phyloP scores from a whole-genome alignment of 2,888 invertebrate genomes.

The Dioctria rufipes region DNA sequence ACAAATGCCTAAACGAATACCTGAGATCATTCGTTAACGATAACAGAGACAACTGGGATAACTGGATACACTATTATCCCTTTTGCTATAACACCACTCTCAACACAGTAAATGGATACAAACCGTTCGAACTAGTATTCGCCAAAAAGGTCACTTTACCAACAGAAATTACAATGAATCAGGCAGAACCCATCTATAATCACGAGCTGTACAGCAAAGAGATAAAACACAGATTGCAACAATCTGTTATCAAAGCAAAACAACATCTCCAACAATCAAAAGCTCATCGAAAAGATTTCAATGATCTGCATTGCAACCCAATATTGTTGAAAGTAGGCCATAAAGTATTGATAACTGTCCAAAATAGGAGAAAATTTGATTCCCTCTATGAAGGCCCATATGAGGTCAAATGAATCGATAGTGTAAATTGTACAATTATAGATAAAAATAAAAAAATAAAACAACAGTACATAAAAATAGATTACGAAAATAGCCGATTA shows the following conservation, averaged over 20 bases:
- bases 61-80: constrained; percentile 30
- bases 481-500: too few relatives aligned
- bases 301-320: too few relatives aligned
- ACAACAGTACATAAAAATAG: too few relatives aligned
- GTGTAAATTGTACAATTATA: too few relatives aligned
- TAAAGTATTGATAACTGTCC: too few relatives aligned
- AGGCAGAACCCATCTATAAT: constrained; percentile 52
- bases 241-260: constrained; percentile 34
- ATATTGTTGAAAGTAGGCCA: too few relatives aligned
- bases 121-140: constrained; percentile 48
- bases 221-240: constrained; percentile 51
- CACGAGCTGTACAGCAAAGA: constrained; percentile 47
- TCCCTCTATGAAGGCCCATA: too few relatives aligned
- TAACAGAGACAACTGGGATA: constrained; percentile 18
- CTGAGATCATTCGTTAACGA: not conserved
- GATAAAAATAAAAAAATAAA: too few relatives aligned
- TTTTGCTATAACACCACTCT: constrained; percentile 48
- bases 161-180: constrained; percentile 19
- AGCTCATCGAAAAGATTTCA: too few relatives aligned
- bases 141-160: constrained; percentile 24
- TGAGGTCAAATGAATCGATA: too few relatives aligned
- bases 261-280: too few relatives aligned
- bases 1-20: not conserved
- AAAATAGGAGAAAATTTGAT: too few relatives aligned
- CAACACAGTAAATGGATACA: constrained; percentile 41